Evolutionary conservation across 2,888 invertebrate species (phyloP), one percentile per base, ranked within the genome.

Genomic region (Noctua fimbriata): DNA sequence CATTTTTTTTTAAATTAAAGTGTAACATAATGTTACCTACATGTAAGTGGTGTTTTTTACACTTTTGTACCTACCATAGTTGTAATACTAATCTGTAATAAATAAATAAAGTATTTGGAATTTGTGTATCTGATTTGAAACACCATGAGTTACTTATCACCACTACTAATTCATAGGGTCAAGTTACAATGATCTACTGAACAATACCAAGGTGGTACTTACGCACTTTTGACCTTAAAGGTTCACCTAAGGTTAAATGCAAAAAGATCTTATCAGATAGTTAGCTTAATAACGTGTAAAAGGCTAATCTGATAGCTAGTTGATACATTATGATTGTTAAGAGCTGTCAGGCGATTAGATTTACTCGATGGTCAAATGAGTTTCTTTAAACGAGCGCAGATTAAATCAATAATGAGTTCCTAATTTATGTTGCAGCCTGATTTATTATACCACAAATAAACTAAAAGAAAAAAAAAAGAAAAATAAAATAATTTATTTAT

Each of bases 281-380:
- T 71, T 73, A 36, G n/a, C 47, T 9, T 71, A n/a, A 32, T 73
- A 14, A 58, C 7, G n/a, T 74, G 47, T 9, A 5, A n/a, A 49
- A 73, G n/a, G n/a, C 72, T 36, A 9, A 36, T n/a, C 21, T 49
- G 63, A 65, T 65, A 65, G 21, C 21, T 32, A 65, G 32, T 21
- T 65, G 10, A 49, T 5, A 72, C 6, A 78, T 76, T 55, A 76
- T n/a, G 55, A 76, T 67, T n/a, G 49, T 65, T 32, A 73, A 75
- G 44, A 24, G 12, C 58, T 36, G 55, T 47, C 32, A 58, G 1
- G 18, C 4, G 7, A 55, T 70, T 44, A 41, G 7, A 12, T 21
- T 67, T 67, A 36, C 9, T n/a, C 18, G 0, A 71, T 3, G 12
- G n/a, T 60, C 12, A 21, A 69, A 10, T 70, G 1, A 7, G 28